Evolutionary conservation across 2,113 vertebrate species (phyloP).

Genomic region (Hypanus sabinus): DNA sequence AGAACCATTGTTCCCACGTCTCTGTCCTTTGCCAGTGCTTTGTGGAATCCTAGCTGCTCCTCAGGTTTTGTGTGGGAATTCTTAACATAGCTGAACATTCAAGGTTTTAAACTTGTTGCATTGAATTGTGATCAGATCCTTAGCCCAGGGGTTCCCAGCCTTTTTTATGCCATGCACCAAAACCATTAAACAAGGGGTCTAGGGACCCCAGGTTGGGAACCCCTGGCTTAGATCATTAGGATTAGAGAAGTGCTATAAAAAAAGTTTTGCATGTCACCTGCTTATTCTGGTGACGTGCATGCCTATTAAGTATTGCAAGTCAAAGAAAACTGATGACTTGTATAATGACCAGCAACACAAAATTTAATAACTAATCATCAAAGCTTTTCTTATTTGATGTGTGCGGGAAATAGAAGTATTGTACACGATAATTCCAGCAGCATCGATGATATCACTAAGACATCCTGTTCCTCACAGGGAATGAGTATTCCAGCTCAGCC

Average conservation of each 20-base stretch:
- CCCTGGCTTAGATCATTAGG: not conserved
- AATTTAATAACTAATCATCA: not conserved
- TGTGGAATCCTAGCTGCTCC: not conserved
- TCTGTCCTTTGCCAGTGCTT: not conserved
- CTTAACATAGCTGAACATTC: not conserved
- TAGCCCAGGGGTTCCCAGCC: not conserved
- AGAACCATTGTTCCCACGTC: not conserved
- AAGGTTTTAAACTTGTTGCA: not conserved
- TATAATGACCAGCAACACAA: not conserved
- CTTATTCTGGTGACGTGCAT: not conserved
- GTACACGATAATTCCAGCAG: not conserved
- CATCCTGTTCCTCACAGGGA: constrained; percentile 59
- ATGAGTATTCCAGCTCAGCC: constrained; percentile 96
- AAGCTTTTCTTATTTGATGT: not conserved
- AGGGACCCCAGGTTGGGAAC: too few relatives aligned
- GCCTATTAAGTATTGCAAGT: not conserved
- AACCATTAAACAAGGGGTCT: too few relatives aligned
- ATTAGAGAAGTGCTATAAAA: not conserved
- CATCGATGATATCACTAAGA: not conserved
- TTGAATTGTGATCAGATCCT: not conserved
- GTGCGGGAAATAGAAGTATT: not conserved
- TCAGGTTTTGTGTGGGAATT: not conserved
- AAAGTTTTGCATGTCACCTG: not conserved
- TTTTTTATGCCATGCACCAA: too few relatives aligned
- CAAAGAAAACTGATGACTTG: not conserved